phyloP scores from a whole-genome alignment of 2,797 vertebrate species.

The Anas bahamensis region DNA sequence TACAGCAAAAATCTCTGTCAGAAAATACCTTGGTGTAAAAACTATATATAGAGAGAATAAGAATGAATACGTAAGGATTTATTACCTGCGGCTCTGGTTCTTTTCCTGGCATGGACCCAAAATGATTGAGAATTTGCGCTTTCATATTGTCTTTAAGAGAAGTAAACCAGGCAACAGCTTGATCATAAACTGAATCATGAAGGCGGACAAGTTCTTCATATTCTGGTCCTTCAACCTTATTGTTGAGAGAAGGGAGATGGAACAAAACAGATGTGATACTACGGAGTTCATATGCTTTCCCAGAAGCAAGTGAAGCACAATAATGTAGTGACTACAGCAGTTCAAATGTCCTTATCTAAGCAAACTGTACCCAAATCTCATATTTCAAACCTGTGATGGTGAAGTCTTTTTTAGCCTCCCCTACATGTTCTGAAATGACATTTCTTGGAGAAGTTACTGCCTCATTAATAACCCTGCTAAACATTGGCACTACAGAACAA shows the following conservation, averaged over 20 bases:
- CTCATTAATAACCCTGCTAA: neutral
- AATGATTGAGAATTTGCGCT: slow-evolving; percentile 93
- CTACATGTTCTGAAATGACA: neutral
- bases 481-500: neutral
- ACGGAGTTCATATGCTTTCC: neutral
- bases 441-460: neutral
- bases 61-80: neutral
- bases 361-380: neutral
- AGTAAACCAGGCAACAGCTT: slow-evolving; percentile 92
- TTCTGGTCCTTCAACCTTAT: slow-evolving; percentile 88
- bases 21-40: neutral
- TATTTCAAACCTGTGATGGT: slow-evolving; percentile 34
- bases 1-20: neutral
- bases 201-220: slow-evolving; percentile 87
- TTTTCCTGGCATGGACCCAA: slow-evolving; percentile 90
- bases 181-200: slow-evolving; percentile 90
- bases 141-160: slow-evolving; percentile 94
- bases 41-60: neutral
- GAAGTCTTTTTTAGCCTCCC: slow-evolving; percentile 34
- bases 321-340: slow-evolving; percentile 13
- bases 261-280: neutral
- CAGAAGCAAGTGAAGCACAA: slow-evolving; percentile 46
- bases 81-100: slow-evolving; percentile 89
- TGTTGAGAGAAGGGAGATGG: neutral
- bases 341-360: neutral